Evolutionary conservation across 2,797 vertebrate genomes (phyloP), one percentile per base, ranked within the genome.

Genomic region (Vipera latastei): DNA sequence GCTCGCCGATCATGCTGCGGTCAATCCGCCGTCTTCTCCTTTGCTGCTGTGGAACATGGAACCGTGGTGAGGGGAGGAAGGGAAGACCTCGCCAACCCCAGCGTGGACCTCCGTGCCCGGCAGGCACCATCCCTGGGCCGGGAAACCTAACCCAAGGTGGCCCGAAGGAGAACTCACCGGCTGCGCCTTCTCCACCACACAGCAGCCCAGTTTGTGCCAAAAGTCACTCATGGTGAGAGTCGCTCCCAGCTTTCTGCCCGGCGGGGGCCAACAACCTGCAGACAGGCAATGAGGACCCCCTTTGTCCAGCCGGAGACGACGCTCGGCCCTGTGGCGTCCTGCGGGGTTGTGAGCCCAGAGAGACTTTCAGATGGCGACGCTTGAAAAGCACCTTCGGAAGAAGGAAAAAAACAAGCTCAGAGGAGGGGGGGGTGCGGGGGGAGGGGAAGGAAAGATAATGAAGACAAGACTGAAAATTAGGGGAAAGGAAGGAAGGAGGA

Each of bases 201-300:
- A 99, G 98, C 99, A 99, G 94, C 98, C 98, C 96, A 99, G 97
- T 96, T 99, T 99, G 98, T 99, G 98, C 99, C 99, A 99, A 96
- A 99, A 99, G 93, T 99, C 98, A 12, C 99, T 99, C 99, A 99
- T 99, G 91, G 95, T 97, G 0, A 94, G 92, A 4, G 97, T 59
- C 59, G 96, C 90, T 93, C 96, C 97, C 98, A 97, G 97, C 93
- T 97, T 97, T 96, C 61, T 6, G 11, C n/a, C 28, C 2, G 59
- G 16, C 2, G 53, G 89, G 32, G 2, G 3, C 20, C 44, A 25
- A 48, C 8, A 20, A 25, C 20, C 11, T 2, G 73, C 4, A 2
- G 73, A 48, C 4, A 9, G 73, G 73, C 0, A 9, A 2, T 48
- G 4, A 2, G 38, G 32, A 16, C 14, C 73, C 73, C 61, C 4